These are phyloP conservation scores for Spialia ferax DNA, from an alignment of 2,888 invertebrate genomes.

Conservation along the genomic window DNA sequence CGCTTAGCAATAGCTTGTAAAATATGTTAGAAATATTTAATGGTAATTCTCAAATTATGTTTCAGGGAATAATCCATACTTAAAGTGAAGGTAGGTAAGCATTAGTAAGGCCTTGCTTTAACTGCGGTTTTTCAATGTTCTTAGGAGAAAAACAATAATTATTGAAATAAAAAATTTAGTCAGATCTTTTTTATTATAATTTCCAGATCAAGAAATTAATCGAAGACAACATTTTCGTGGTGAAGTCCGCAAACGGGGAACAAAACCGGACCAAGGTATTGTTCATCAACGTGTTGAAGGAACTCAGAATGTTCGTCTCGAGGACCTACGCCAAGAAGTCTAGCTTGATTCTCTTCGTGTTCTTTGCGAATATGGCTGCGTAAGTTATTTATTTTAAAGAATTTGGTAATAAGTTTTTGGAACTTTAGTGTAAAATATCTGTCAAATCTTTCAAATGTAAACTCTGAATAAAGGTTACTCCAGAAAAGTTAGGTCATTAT, in stretches of 20 bases:
- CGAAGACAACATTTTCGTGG: conserved; percentile 69
- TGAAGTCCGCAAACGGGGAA: conserved; percentile 64
- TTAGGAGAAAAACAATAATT: background rate
- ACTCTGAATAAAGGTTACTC: too few species aligned
- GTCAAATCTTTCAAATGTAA: too few species aligned
- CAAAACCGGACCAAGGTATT: conserved; percentile 69
- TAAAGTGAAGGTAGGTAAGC: too few species aligned
- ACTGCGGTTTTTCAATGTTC: background rate
- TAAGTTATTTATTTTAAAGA: conserved; percentile 59
- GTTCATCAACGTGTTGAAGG: conserved; percentile 72
- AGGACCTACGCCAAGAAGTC: conserved; percentile 74
- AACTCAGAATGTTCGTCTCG: conserved; percentile 74
- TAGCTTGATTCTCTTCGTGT: conserved; percentile 72
- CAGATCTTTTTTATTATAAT: conserved; percentile 29
- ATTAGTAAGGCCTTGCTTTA: too few species aligned
- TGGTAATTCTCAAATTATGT: too few species aligned
- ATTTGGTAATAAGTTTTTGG: background rate
- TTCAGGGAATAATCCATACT: too few species aligned
- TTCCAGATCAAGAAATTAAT: conserved; percentile 74
- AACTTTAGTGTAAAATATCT: too few species aligned
- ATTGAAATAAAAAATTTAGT: background rate
- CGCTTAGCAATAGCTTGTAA: too few species aligned
- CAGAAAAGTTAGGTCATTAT: too few species aligned
- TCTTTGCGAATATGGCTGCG: conserved; percentile 84
- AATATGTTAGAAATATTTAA: too few species aligned